Evolutionary conservation across 2,797 vertebrate species (phyloP), one percentile per base, ranked within the genome.

Genomic region (Acrossocheilus fasciatus): DNA sequence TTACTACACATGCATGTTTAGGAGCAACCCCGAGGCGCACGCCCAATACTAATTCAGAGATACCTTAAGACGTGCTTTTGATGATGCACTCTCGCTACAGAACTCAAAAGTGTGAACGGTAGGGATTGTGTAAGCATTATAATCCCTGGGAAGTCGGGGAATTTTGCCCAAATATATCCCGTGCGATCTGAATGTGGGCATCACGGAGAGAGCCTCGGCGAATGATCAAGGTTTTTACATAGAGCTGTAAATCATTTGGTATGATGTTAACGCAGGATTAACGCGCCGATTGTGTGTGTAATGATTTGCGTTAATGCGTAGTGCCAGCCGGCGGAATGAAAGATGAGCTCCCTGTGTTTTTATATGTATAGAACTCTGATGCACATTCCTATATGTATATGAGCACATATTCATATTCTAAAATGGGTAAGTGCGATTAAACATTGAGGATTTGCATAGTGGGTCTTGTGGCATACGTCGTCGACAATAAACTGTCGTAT

Each of bases 91-190:
- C 88, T 84, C 90, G 83, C 70, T 79, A 87, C 92, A 92, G 92
- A 93, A 94, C 91, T 95, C 94, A 70, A 87, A 93, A 94, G 93
- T 95, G 93, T 87, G 92, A 86, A 86, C 85, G 90, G 91, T 90
- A 90, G 80, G 90, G 92, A 92, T 93, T 69, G 57, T 78, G 74
- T 52, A 85, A 93, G 92, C 91, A 92, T 92, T 91, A 90, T 92
- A 93, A 94, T 92, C 91, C 79, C 87, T 91, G 89, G 92, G 90
- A 93, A 91, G 43, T 89, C 83, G 72, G 78, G 91, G 91, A 91
- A 93, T 89, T 90, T 90, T 80, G 86, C 82, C 82, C 50, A 66
- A 86, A 79, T 83, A 78, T 77, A 66, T 80, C 82, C 82, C 87
- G 83, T 54, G 69, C 69, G 8, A 36, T 81, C 72, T 84, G 23